phyloP scores from a whole-genome alignment of 2,113 vertebrate species.

The Amblyopsis rosae region DNA sequence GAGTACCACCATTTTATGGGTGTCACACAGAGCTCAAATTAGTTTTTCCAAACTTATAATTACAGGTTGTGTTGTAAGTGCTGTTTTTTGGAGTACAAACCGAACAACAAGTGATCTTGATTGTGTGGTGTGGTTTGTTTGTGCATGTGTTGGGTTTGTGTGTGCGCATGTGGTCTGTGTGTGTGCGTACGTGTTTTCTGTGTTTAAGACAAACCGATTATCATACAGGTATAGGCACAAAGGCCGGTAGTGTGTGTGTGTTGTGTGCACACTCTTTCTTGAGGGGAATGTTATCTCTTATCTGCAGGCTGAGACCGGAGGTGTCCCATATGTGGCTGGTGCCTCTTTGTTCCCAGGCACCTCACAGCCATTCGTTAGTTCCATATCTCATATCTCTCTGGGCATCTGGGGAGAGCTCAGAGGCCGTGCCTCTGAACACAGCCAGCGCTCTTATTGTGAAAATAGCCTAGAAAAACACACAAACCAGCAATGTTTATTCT shows the following conservation, averaged over 20 bases:
- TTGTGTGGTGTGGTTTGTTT: background rate
- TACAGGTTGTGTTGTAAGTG: conserved; percentile 1
- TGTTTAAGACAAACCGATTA: background rate
- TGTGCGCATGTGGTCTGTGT: background rate
- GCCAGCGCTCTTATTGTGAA: conserved; percentile 7
- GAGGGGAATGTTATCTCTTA: conserved; percentile 66
- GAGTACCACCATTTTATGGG: background rate
- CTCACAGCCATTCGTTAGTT: conserved; percentile 52
- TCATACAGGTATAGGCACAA: background rate
- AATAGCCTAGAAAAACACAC: conserved; percentile 27
- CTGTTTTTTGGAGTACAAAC: background rate
- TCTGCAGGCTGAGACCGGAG: conserved; percentile 69
- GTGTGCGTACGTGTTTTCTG: conserved; percentile 9
- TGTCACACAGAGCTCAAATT: conserved; percentile 5
- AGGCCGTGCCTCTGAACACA: conserved; percentile 41
- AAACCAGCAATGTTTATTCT: no score
- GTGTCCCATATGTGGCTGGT: conserved; percentile 58
- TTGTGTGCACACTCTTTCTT: conserved; percentile 36
- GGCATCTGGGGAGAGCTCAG: conserved; percentile 53
- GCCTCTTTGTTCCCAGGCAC: conserved; percentile 72
- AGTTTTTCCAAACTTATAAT: conserved; percentile 1
- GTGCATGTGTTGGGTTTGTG: no score
- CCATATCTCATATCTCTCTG: conserved; percentile 50
- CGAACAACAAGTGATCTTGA: background rate
- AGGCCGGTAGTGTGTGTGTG: conserved; percentile 19